Conservation (phyloP, 2,797 vertebrate genomes). For the Coregonus sp. region DNA sequence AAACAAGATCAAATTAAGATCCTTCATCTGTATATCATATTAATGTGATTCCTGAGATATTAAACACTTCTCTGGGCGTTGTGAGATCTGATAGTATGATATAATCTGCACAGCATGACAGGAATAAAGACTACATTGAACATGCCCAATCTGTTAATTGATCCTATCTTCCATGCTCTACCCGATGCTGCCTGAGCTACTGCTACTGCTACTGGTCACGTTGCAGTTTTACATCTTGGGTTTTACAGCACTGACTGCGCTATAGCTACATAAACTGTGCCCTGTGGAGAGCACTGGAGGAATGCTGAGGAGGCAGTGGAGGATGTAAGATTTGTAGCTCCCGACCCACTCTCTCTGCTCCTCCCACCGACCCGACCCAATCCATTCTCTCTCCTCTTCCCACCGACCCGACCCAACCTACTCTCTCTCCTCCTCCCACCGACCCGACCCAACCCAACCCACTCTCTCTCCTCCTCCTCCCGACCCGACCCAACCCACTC, state of each 20-base stretch:
- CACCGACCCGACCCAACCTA: not conserved
- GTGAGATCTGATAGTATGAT: not conserved
- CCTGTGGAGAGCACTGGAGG: slow-evolving; percentile 44
- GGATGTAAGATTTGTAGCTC: slow-evolving; percentile 21
- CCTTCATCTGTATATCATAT: not conserved
- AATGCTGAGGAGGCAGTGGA: slow-evolving; percentile 68
- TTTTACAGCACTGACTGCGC: slow-evolving; percentile 45
- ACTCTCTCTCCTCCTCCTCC: too few relatives aligned
- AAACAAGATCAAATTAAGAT: too few relatives aligned
- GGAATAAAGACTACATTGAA: not conserved
- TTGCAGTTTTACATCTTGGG: slow-evolving; percentile 39
- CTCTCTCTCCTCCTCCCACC: too few relatives aligned
- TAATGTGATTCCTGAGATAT: not conserved
- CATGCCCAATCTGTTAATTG: not conserved
- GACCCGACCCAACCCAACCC: fast-evolving
- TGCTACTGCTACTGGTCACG: not conserved
- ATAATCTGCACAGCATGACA: not conserved
- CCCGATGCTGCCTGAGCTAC: not conserved
- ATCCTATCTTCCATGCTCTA: not conserved
- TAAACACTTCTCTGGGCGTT: not conserved
- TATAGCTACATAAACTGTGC: slow-evolving; percentile 52
- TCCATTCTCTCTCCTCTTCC: not conserved
- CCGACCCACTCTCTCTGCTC: slow-evolving; percentile 11
- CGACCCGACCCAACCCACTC: too few relatives aligned
- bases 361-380: not conserved